These are phyloP conservation scores for Cinclus cinclus DNA, from an alignment of 2,113 vertebrate species.

Conservation along the genomic window DNA sequence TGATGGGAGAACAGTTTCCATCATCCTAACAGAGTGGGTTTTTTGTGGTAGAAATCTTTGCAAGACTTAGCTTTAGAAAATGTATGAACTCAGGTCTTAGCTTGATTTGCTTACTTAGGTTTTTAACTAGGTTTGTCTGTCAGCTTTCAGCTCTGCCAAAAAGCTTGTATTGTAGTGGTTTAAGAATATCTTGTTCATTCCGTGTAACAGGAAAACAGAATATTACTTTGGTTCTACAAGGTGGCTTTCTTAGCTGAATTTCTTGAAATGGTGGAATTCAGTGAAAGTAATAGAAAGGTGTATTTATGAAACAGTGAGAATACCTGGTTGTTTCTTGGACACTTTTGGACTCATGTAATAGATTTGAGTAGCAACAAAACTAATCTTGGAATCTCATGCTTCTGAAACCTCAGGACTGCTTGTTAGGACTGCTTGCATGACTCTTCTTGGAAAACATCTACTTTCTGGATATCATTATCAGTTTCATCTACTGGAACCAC, in stretches of 20 bases:
- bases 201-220: not conserved
- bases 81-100: not conserved
- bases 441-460: not conserved
- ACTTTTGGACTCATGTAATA: not conserved
- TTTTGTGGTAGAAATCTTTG: not conserved
- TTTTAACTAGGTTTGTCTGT: not conserved
- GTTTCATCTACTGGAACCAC: not conserved
- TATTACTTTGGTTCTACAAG: not conserved
- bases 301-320: not conserved
- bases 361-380: not conserved
- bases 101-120: not conserved
- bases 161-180: not conserved
- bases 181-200: not conserved
- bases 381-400: not conserved
- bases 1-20: not conserved
- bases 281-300: not conserved
- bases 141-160: not conserved
- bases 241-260: not conserved
- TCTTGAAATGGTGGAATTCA: not conserved
- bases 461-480: not conserved
- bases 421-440: not conserved
- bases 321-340: not conserved
- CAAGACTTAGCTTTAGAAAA: not conserved
- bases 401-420: not conserved
- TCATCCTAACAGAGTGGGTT: accelerated